phyloP scores from a whole-genome alignment of 2,797 vertebrate genomes.

The Brachyrhaphis roseni region DNA sequence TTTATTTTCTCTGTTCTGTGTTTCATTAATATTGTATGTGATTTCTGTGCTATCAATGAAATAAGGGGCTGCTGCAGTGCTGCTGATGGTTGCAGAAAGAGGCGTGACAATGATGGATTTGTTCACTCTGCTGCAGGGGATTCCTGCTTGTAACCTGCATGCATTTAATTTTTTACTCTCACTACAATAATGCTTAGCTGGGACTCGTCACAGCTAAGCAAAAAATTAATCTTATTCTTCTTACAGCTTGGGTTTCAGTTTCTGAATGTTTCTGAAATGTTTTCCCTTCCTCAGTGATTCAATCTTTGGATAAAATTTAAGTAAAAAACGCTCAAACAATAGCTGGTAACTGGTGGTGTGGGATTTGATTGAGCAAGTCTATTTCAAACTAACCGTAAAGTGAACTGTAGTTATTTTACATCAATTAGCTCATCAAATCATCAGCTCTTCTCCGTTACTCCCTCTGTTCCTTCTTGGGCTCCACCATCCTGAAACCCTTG shows the following conservation, averaged over 20 bases:
- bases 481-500: conserved; percentile 15
- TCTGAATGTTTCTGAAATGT: neutral
- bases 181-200: neutral
- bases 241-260: conserved; percentile 1
- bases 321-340: conserved; percentile 14
- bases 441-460: conserved; percentile 28
- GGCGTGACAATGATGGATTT: conserved; percentile 35
- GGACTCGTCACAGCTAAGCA: neutral
- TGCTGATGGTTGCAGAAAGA: conserved; percentile 27
- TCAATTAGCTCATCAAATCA: conserved; percentile 45
- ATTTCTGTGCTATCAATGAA: conserved; percentile 18
- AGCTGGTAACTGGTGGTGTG: conserved; percentile 39
- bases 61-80: conserved; percentile 15
- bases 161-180: neutral
- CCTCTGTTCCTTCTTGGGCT: conserved; percentile 24
- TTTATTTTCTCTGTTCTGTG: conserved; percentile 2
- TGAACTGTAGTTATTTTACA: conserved; percentile 62
- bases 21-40: neutral
- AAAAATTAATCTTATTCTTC: neutral
- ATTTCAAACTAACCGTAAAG: conserved; percentile 64
- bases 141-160: conserved; percentile 13
- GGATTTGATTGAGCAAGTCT: conserved; percentile 65
- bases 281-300: conserved; percentile 31
- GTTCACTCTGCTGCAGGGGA: conserved; percentile 27
- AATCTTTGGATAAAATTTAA: conserved; percentile 41